phyloP scores from a whole-genome alignment of 2,113 vertebrate species.

The Lampris incognitus region DNA sequence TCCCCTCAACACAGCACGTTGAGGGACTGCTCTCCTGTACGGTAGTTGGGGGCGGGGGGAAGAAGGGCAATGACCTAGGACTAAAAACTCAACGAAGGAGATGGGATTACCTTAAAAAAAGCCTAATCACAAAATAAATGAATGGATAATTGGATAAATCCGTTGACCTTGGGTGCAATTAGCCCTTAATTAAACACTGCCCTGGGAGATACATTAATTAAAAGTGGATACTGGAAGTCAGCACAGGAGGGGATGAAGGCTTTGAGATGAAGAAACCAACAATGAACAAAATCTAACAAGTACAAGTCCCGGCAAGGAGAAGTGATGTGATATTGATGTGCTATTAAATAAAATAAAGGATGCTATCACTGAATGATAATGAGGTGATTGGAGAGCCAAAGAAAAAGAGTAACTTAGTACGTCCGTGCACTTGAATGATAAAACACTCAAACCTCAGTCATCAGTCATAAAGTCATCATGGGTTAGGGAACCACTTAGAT shows the following conservation, averaged over 20 bases:
- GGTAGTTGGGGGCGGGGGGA: not conserved
- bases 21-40: constrained; percentile 4
- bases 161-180: constrained; percentile 64
- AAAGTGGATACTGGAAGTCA: constrained; percentile 49
- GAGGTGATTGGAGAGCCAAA: not conserved
- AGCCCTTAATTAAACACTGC: constrained; percentile 64
- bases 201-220: constrained; percentile 62
- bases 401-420: constrained; percentile 3
- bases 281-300: constrained; percentile 21
- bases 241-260: constrained; percentile 26
- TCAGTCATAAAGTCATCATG: constrained; percentile 32
- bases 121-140: constrained; percentile 53
- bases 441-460: constrained; percentile 16
- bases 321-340: not conserved
- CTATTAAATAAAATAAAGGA: not conserved
- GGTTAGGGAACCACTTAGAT: constrained; percentile 60
- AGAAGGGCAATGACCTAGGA: constrained; percentile 4
- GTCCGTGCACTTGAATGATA: not conserved
- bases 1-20: constrained; percentile 6
- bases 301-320: not conserved
- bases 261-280: constrained; percentile 48
- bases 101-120: constrained; percentile 29
- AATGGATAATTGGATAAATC: constrained; percentile 56
- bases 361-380: not conserved
- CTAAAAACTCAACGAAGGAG: constrained; percentile 10